Evolutionary conservation across 2,113 vertebrate genomes (phyloP), one percentile per base, ranked within the genome.

Genomic region (Gopherus flavomarginatus): DNA sequence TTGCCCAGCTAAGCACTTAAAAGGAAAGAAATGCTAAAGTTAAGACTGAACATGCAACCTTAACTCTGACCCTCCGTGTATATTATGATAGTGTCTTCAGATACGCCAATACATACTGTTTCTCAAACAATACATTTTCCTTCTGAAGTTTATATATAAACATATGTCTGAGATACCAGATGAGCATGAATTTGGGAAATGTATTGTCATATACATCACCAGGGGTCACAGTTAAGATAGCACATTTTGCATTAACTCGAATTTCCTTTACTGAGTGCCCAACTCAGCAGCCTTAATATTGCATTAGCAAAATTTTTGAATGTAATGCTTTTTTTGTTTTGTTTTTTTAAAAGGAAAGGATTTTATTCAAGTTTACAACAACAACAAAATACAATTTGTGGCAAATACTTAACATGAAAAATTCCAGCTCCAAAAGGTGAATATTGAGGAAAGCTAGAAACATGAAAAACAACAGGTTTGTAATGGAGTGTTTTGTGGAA

Each of bases 1-100:
- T 11, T 56, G 65, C 44, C 85, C 79, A 78, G 65, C 62, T 89
- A 80, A 87, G 78, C 26, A 38, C 26, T 29, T 29, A 87, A 44
- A 0, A 0, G 8, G 27, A 79, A 72, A 31, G 83, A 50, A 13
- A 17, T 38, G 50, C 84, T 19, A 8, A 65, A 81, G 0, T 0
- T 0, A 10, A 53, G 24, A 44, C 11, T 19, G 65, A 59, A 87
- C 11, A 79, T 10, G 22, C 84, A 88, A 35, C 47, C 11, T 75
- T 21, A 38, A 50, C 27, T 81, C 83, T 47, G 8, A 29, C 85
- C 31, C 85, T 57, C 4, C 19, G 16, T 72, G 82, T 27, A 53
- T 9, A 26, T 52, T 83, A 35, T 72, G 87, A 24, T 0, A 56
- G 38, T 62, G 54, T 35, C 56, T 80, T 57, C 87, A 83, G 49